Conservation (phyloP, 2,888 invertebrate species). For the Acleris literana region DNA sequence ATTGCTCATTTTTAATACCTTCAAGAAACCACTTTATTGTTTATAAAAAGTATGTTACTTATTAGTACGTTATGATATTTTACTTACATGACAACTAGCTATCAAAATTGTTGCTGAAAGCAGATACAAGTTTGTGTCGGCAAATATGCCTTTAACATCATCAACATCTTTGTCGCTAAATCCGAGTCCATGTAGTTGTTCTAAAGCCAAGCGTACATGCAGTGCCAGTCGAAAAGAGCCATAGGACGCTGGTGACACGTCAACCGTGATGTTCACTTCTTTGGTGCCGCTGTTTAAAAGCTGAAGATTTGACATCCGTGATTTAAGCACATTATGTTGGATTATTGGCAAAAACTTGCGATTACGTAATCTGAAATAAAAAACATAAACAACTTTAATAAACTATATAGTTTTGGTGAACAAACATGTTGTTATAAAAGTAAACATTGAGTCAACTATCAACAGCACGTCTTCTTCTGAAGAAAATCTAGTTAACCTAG, state of each 20-base stretch:
- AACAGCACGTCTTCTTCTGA: not conserved
- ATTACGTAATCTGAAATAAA: constrained; percentile 81
- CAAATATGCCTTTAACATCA: constrained; percentile 97
- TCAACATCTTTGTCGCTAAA: constrained; percentile 97
- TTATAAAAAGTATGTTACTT: too few species aligned
- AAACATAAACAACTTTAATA: too few species aligned
- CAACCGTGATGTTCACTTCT: constrained; percentile 86
- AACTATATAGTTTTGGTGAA: too few species aligned
- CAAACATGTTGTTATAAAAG: too few species aligned
- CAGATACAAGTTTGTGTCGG: constrained; percentile 96
- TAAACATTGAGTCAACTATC: not conserved
- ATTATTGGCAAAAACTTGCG: constrained; percentile 92
- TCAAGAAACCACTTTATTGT: too few species aligned
- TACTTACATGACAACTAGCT: constrained; percentile 95
- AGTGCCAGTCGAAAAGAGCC: constrained; percentile 90
- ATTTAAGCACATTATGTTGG: constrained; percentile 92
- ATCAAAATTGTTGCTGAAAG: constrained; percentile 95
- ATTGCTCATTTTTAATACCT: too few species aligned
- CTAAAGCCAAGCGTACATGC: constrained; percentile 90
- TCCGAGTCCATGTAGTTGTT: constrained; percentile 88
- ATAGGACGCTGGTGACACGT: constrained; percentile 89
- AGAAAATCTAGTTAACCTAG: too few species aligned
- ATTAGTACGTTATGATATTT: too few species aligned
- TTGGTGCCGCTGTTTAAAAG: constrained; percentile 84
- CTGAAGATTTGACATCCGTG: constrained; percentile 89